phyloP scores from a whole-genome alignment of 2,888 invertebrate species.

The Agriopis leucophaearia region DNA sequence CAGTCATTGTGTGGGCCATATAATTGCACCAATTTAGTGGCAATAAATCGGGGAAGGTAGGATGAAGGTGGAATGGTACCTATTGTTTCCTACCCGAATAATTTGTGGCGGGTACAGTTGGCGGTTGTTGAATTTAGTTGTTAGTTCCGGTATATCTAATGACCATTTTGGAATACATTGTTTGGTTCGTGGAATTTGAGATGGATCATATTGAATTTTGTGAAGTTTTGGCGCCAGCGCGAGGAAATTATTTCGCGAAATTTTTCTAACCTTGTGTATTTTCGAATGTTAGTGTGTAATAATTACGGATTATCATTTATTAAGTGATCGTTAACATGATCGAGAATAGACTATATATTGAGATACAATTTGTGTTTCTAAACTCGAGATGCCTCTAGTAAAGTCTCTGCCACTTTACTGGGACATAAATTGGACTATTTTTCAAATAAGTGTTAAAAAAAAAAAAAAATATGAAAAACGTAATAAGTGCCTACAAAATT shows the following conservation, averaged over 20 bases:
- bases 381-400: no score
- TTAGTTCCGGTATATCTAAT: slow-evolving; percentile 12
- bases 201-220: not conserved
- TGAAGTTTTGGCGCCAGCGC: not conserved
- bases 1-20: slow-evolving; percentile 4
- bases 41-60: slow-evolving; percentile 21
- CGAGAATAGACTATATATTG: no score
- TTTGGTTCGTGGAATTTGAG: not conserved
- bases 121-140: slow-evolving; percentile 18
- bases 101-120: slow-evolving; percentile 15
- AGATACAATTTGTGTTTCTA: no score
- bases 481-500: no score
- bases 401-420: no score
- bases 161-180: slow-evolving; percentile 3
- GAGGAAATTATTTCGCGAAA: not conserved
- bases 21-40: slow-evolving; percentile 25
- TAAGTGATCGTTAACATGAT: no score
- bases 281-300: no score
- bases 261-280: no score
- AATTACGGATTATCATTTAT: no score
- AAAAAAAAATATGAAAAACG: no score
- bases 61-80: slow-evolving; percentile 8
- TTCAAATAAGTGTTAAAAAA: no score
- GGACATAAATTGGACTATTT: no score
- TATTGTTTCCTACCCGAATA: slow-evolving; percentile 20